Conservation (phyloP, 2,113 vertebrate genomes). For the Tetrao urogallus region DNA sequence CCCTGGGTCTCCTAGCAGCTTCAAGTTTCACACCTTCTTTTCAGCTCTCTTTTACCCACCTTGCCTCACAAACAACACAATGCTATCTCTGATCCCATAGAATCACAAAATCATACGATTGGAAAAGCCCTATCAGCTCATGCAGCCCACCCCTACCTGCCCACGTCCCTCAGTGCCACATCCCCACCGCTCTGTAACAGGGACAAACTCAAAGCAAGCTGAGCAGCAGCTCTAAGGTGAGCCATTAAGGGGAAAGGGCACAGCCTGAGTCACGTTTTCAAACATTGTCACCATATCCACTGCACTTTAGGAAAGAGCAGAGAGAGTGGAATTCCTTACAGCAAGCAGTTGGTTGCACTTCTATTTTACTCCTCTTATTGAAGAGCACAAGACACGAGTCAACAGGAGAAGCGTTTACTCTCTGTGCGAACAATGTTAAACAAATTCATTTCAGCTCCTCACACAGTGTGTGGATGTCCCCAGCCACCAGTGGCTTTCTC, state of each 20-base stretch:
- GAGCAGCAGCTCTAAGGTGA: background rate
- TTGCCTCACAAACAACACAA: background rate
- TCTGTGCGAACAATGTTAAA: background rate
- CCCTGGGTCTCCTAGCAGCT: background rate
- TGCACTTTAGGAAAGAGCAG: background rate
- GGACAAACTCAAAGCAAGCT: background rate
- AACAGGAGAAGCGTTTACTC: background rate
- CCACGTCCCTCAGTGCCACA: too few relatives aligned
- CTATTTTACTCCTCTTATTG: background rate
- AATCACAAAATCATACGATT: too few relatives aligned
- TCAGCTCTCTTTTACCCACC: background rate
- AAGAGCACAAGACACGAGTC: background rate
- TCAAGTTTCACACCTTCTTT: background rate
- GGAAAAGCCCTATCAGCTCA: too few relatives aligned
- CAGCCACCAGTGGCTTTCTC: background rate
- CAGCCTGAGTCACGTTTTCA: background rate
- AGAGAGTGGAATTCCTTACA: background rate
- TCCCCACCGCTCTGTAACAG: too few relatives aligned
- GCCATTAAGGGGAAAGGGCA: background rate
- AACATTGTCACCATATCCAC: rapidly evolving
- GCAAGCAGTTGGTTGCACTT: background rate
- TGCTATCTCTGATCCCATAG: background rate
- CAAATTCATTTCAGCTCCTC: background rate
- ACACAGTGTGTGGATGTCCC: background rate
- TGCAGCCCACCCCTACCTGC: too few relatives aligned